These are phyloP conservation scores for Platycheirus albimanus DNA, from an alignment of 2,888 invertebrate species.

Conservation along the genomic window DNA sequence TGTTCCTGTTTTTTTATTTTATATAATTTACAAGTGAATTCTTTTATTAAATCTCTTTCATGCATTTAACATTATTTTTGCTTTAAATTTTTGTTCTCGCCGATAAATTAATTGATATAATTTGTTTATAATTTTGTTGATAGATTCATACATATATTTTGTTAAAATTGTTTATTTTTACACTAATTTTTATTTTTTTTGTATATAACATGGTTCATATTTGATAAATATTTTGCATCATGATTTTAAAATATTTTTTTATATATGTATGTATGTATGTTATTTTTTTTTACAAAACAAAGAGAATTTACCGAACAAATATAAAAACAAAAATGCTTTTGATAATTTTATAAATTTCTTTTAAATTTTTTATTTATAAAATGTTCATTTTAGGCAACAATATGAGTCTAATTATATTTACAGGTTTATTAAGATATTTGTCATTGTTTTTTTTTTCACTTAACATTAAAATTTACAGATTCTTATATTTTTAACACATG, in stretches of 20 bases:
- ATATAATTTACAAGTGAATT: constrained; percentile 64
- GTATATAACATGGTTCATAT: constrained; percentile 40
- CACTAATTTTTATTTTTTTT: constrained; percentile 25
- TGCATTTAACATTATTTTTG: constrained; percentile 49
- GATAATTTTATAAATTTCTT: constrained; percentile 18
- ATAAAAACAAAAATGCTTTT: constrained; percentile 1
- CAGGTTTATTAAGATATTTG: constrained; percentile 65
- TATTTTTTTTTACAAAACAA: constrained; percentile 64
- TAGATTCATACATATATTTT: constrained; percentile 31
- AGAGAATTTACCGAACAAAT: constrained; percentile 1
- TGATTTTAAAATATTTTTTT: too few relatives aligned
- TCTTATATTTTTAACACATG: constrained; percentile 21
- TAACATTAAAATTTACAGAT: constrained; percentile 62
- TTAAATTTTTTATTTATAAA: constrained; percentile 26
- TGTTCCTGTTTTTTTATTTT: constrained; percentile 38
- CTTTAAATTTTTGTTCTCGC: constrained; percentile 24
- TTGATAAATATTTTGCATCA: neutral
- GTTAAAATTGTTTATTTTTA: constrained; percentile 33
- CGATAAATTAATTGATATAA: constrained; percentile 36
- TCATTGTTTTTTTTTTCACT: constrained; percentile 42
- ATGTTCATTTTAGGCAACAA: constrained; percentile 66
- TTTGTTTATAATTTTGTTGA: neutral
- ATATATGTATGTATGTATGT: neutral
- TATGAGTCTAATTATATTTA: constrained; percentile 66
- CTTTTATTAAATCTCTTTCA: constrained; percentile 32